Base-by-base conservation (phyloP, 1,140 invertebrate genomes). In the Sminthurinus signatus region DNA sequence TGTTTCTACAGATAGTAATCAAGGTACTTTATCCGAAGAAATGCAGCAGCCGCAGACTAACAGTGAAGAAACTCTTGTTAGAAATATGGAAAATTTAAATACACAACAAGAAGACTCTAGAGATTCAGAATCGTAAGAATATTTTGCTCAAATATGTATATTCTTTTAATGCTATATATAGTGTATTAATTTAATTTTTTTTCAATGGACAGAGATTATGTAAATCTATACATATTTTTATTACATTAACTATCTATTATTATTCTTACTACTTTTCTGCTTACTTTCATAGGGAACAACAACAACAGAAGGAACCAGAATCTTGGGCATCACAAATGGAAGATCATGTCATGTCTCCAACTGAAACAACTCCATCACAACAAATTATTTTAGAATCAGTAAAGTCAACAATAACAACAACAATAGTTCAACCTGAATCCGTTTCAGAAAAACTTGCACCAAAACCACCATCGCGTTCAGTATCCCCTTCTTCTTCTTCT, bases 91-190 rank as follows among this genome's bases (percentile, higher is more conserved):
- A 43, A 46, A 27, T 43, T 19, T 44, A 14, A n/a, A 3, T 15
- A 60, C 25, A 4, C 58, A 60, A 19, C 32, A 48, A 54, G 60
- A 51, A 51, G 56, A 63, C 64, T 55, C 57, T 43, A 25, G 56
- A 60, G 66, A 60, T 44, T 52, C 60, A 61, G 57, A 64, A 57
- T 64, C 61, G 63, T 66, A 63, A 71, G 66, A 27, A 28, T 42
- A 58, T 21, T 63, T 61, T 64, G 66, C 61, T 36, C 56, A 60
- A 61, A 64, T 66, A 60, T 54, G 62, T 64, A 65, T 63, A 60
- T 67, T 62, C 62, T 64, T 61, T 56, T 60, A 68, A 60, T 68
- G 65, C 63, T 63, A 66, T 60, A 64, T 58, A 51, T 60, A 51
- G 58, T 63, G 61, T 56, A 62, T 56, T n/a, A n/a, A n/a, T n/a